Evolutionary conservation across 2,113 vertebrate species (phyloP), one percentile per base, ranked within the genome.

Genomic region (Mormoops blainvillei): DNA sequence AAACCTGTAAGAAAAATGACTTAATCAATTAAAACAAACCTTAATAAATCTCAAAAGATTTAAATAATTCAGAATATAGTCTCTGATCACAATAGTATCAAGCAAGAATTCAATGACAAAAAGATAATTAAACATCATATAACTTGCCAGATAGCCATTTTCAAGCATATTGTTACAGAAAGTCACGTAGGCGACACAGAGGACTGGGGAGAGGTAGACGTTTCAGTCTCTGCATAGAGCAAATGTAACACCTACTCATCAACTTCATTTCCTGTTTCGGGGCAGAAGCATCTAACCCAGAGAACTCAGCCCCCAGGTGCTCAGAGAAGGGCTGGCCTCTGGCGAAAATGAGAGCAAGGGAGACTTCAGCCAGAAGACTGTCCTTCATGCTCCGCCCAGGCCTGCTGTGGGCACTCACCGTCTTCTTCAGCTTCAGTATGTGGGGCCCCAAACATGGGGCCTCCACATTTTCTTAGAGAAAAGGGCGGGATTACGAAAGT

Each of bases 201-300:
- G 15, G 9, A 38, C 83, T 22, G n/a, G 19, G 3, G 14, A 38
- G 12, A 2, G 3, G 26, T 15, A 52, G 22, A 22, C 45, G 65
- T 90, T 81, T 65, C 31, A 4, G 50, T 93, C 52, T 87, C 82
- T 94, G 38, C 31, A 14, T 1, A 78, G 3, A 71, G 26, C 11
- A 56, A 56, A 4, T 45, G 6, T 71, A 56, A 48, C 48, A 43
- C 8, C 16, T 56, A 14, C 18, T 71, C 87, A 58, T 19, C 10
- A 74, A 63, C 33, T 61, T 45, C 2, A 85, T 50, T 91, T 96
- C 73, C 94, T 97, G 50, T 80, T 56, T 77, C 24, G 65, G 7
- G 20, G 7, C 77, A 84, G 63, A 94, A 87, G 18, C 31, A 31
- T 24, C 26, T 50, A 31, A 43, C 26, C n/a, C 77, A 20, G 14